Evolutionary conservation across 2,797 vertebrate species (phyloP).

Genomic region (Enteromius anoplus): DNA sequence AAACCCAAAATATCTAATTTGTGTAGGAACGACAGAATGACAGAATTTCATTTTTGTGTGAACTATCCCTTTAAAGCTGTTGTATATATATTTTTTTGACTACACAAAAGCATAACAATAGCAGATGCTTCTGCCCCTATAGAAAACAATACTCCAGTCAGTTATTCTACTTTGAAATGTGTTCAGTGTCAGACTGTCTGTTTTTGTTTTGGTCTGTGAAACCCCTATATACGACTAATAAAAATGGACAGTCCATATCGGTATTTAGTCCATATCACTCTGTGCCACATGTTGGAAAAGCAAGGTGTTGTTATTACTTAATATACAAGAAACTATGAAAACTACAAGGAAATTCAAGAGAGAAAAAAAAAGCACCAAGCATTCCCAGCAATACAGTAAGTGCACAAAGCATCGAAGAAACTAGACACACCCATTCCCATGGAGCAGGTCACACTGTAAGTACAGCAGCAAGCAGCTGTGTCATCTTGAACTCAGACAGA

Average conservation of each 20-base stretch:
- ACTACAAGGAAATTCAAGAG: not conserved
- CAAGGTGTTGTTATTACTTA: not conserved
- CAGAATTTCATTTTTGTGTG: too few relatives aligned
- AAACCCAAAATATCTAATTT: too few relatives aligned
- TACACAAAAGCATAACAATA: too few relatives aligned
- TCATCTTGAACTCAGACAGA: conserved; percentile 41
- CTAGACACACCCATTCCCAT: conserved; percentile 40
- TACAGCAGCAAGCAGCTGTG: conserved; percentile 52
- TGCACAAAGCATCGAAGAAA: not conserved
- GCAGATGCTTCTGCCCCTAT: too few relatives aligned
- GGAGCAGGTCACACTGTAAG: conserved; percentile 28
- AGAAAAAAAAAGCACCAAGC: not conserved
- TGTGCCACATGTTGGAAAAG: not conserved
- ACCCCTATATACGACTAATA: too few relatives aligned
- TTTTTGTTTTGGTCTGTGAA: too few relatives aligned
- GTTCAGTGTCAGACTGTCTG: too few relatives aligned
- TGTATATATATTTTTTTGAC: too few relatives aligned
- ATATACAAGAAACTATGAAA: not conserved
- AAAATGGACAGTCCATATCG: not conserved
- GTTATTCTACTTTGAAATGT: too few relatives aligned
- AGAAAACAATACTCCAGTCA: too few relatives aligned
- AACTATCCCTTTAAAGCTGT: too few relatives aligned
- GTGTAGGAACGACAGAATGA: too few relatives aligned
- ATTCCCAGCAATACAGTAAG: conserved; percentile 7
- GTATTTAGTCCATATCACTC: not conserved